Percentiles rank a stretch among this genome's conserved stretches.
Conservation (phyloP, 30 jellyfish, hydroid and myxozoan species). For the Turritopsis dohrnii region DNA sequence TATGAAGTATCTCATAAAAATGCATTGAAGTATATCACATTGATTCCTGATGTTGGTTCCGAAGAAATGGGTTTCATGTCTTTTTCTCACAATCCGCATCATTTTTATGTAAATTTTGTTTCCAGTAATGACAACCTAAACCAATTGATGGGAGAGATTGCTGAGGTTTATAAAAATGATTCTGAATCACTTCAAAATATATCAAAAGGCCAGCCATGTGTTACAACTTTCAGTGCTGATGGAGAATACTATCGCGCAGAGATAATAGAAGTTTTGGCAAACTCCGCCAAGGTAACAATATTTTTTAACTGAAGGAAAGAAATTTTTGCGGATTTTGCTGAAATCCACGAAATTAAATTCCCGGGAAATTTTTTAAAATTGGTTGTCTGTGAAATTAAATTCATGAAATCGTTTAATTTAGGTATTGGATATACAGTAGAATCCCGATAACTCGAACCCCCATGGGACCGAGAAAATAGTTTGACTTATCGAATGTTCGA, state of each 20-base stretch:
- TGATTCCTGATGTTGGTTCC: conserved; percentile 31
- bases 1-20: neutral
- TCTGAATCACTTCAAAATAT: conserved; percentile 16
- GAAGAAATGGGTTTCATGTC: conserved; percentile 49
- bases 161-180: conserved; percentile 24
- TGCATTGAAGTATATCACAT: conserved; percentile 25
- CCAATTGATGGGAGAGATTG: conserved; percentile 56
- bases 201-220: conserved; percentile 57
- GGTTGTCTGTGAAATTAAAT: too few species aligned
- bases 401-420: too few species aligned
- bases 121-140: conserved; percentile 28
- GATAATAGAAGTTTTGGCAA: conserved; percentile 14
- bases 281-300: conserved; percentile 31
- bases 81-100: conserved; percentile 47
- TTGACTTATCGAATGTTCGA: too few species aligned
- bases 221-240: conserved; percentile 70
- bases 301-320: too few species aligned
- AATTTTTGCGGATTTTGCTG: too few species aligned
- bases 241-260: conserved; percentile 72
- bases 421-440: too few species aligned
- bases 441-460: too few species aligned
- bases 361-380: too few species aligned
- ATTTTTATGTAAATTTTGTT: conserved; percentile 54
- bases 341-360: too few species aligned
- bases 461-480: too few species aligned